Base-by-base conservation (phyloP, 1,140 invertebrate genomes). In the Drosophila subpulchrella region DNA sequence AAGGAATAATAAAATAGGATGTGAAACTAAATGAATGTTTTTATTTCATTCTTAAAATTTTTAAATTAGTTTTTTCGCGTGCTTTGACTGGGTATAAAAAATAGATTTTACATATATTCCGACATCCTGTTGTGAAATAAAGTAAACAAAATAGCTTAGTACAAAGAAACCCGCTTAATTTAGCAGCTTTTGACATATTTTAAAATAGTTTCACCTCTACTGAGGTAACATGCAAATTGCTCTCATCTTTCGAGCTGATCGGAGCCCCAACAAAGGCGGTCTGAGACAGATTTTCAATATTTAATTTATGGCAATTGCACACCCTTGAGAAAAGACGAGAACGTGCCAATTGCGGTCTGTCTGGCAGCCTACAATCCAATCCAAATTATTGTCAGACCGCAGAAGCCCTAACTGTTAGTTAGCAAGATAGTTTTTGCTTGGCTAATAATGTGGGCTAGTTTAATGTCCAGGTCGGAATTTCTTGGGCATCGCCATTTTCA, bases 271-370 rank as follows among this genome's bases (percentile, higher is more conserved):
- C 39, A 65, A 76, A 51, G 63, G 41, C 50, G 17, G 44, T 32
- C 46, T 63, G 17, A 57, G 50, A 60, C 48, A 47, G 24, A n/a
- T 70, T 57, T 65, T 66, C 24, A 61, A 54, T 53, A 59, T 34
- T 11, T 56, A 61, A 71, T 77, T 61, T 66, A 39, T 63, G 47
- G 39, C 42, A 38, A 15, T 54, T 51, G 67, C 58, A 53, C 63
- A 82, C 70, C 83, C 83, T 89, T 86, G 83, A 88, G 73, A 60
- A 63, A 68, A 61, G 57, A 50, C 36, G 84, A 86, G 83, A 86
- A 86, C 83, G 83, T 86, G 83, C 83, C 83, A 89, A 88, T 86
- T 86, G 83, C 71, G 83, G 83, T 86, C 62, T 75, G 50, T 70
- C 50, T 80, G 61, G 41, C 72, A 76, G 76, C 57, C 50, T 36